These are phyloP conservation scores for Micropterix aruncella DNA, from an alignment of 2,888 invertebrate species.

Conservation along the genomic window DNA sequence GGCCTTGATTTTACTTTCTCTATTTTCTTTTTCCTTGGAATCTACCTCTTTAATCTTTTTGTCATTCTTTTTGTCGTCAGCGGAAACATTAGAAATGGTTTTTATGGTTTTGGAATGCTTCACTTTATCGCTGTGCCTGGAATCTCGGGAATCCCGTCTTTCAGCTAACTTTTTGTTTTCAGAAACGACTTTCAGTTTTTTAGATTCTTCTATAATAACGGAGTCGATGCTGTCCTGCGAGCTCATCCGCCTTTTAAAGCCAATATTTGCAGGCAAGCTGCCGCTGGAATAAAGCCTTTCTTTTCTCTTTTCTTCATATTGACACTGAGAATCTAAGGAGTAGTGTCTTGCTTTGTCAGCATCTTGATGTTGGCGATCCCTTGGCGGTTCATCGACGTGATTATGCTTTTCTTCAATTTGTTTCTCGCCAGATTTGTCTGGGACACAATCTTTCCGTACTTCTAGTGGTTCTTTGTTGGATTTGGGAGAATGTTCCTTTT, in stretches of 20 bases:
- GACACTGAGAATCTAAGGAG: constrained; percentile 30
- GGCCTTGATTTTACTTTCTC: constrained; percentile 8
- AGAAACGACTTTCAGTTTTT: constrained; percentile 42
- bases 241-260: constrained; percentile 61
- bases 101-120: constrained; percentile 43
- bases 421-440: constrained; percentile 37
- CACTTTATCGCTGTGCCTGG: constrained; percentile 25
- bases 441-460: constrained; percentile 17
- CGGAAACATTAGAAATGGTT: constrained; percentile 40
- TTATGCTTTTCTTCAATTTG: constrained; percentile 11
- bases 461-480: constrained; percentile 11
- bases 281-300: constrained; percentile 44
- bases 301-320: constrained; percentile 36
- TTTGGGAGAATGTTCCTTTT: constrained; percentile 25
- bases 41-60: constrained; percentile 34
- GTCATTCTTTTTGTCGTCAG: constrained; percentile 45
- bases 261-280: constrained; percentile 47
- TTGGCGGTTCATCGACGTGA: background rate
- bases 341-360: constrained; percentile 33
- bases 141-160: constrained; percentile 59
- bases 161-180: constrained; percentile 38
- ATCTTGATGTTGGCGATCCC: constrained; percentile 8
- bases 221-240: constrained; percentile 55
- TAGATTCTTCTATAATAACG: constrained; percentile 39
- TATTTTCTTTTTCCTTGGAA: constrained; percentile 17